Evolutionary conservation across 2,888 invertebrate genomes (phyloP).

Genomic region (Noctua janthe): DNA sequence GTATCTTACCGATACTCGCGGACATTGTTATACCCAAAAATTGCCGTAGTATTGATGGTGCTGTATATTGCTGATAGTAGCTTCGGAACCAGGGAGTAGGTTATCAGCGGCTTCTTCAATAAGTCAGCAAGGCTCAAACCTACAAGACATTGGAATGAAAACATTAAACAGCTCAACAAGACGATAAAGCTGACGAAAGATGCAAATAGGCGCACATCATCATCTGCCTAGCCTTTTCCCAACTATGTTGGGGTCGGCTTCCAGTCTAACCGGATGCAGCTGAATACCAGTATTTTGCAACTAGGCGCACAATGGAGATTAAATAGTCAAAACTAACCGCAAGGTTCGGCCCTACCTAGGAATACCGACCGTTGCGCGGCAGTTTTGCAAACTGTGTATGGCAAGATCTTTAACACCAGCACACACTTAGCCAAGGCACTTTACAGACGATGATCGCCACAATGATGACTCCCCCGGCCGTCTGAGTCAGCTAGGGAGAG

Average conservation of each 20-base stretch:
- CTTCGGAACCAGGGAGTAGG: constrained; percentile 74
- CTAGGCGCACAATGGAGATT: neutral
- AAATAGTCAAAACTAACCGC: neutral
- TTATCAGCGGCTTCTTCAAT: constrained; percentile 70
- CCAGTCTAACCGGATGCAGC: too few relatives aligned
- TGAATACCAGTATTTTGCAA: neutral
- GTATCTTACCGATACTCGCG: constrained; percentile 69
- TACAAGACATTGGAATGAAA: constrained; percentile 43
- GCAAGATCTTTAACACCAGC: neutral
- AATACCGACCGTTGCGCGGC: neutral
- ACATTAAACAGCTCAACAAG: neutral
- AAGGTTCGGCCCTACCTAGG: neutral
- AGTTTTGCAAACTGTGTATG: neutral
- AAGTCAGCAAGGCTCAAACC: constrained; percentile 72
- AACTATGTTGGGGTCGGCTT: too few relatives aligned
- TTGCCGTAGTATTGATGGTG: constrained; percentile 75
- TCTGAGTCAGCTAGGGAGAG: neutral
- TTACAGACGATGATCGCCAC: neutral
- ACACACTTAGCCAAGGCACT: neutral
- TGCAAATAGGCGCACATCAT: too few relatives aligned
- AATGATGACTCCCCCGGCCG: neutral
- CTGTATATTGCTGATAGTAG: constrained; percentile 76
- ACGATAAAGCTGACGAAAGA: neutral
- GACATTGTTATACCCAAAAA: constrained; percentile 69
- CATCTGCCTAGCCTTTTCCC: too few relatives aligned